A percentile compares a stretch with the other conserved stretches of the same genome.
Conservation (phyloP, 2,797 vertebrate species). For the Galago senegalensis region DNA sequence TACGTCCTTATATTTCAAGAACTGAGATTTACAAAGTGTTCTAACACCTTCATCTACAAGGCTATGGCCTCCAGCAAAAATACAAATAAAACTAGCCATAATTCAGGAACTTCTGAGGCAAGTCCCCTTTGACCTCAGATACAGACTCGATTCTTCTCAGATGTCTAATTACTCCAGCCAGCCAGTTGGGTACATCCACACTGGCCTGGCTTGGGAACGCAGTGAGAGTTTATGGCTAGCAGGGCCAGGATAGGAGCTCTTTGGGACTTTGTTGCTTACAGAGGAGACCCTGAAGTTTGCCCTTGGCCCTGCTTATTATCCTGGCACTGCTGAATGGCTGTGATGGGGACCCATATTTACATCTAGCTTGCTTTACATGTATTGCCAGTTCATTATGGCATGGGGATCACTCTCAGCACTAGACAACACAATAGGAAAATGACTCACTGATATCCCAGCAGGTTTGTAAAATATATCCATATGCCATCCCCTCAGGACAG, state of each 20-base stretch:
- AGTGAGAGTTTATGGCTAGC: slow-evolving; percentile 81
- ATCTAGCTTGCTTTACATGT: slow-evolving; percentile 83
- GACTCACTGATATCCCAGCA: slow-evolving; percentile 73
- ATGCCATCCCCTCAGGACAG: slow-evolving; percentile 83
- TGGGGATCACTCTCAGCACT: slow-evolving; percentile 81
- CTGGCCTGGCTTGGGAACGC: slow-evolving; percentile 81
- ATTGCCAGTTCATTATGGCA: slow-evolving; percentile 84
- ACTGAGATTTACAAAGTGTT: slow-evolving; percentile 76
- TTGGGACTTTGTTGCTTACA: slow-evolving; percentile 60
- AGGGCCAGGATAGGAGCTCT: slow-evolving; percentile 62
- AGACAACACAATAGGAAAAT: slow-evolving; percentile 87
- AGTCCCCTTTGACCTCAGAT: slow-evolving; percentile 85
- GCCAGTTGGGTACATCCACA: slow-evolving; percentile 79
- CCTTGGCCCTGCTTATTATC: slow-evolving; percentile 72
- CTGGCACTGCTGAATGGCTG: slow-evolving; percentile 76
- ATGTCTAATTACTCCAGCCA: slow-evolving; percentile 86
- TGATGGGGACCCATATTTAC: slow-evolving; percentile 83
- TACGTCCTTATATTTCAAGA: slow-evolving; percentile 72
- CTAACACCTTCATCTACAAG: slow-evolving; percentile 84
- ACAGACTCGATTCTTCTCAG: slow-evolving; percentile 82
- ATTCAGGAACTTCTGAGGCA: slow-evolving; percentile 88
- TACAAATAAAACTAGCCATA: slow-evolving; percentile 87
- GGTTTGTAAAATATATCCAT: slow-evolving; percentile 73
- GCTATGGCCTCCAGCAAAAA: slow-evolving; percentile 87
- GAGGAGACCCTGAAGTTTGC: slow-evolving; percentile 71